A percentile compares a stretch with the other conserved stretches of the same genome.
These are phyloP conservation scores for Sarcophaga rosellei DNA, from an alignment of 2,888 invertebrate species.

Conservation along the genomic window DNA sequence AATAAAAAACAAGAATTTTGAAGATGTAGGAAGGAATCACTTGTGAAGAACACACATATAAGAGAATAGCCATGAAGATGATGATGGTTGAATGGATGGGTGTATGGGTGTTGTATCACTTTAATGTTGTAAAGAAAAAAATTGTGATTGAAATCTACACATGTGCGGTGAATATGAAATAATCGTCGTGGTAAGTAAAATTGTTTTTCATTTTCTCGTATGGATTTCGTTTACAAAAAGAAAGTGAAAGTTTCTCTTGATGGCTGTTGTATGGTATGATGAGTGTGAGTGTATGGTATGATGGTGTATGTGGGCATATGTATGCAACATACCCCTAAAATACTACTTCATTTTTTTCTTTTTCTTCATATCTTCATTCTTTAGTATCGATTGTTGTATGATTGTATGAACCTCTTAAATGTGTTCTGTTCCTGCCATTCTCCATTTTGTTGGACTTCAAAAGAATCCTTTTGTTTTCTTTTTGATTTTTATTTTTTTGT, in stretches of 20 bases:
- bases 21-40: neutral
- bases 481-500: neutral
- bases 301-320: neutral
- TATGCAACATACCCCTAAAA: conserved; percentile 24
- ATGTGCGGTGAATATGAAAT: conserved; percentile 30
- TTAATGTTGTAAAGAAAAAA: conserved; percentile 14
- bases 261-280: neutral
- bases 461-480: conserved; percentile 30
- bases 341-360: neutral
- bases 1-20: no score
- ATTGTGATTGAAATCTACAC: conserved; percentile 11
- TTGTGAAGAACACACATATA: neutral
- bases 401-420: conserved; percentile 14
- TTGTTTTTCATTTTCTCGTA: neutral
- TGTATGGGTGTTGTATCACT: neutral
- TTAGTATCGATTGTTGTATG: conserved; percentile 27
- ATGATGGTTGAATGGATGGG: no score
- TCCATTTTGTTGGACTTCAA: conserved; percentile 62
- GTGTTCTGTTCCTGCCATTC: conserved; percentile 7
- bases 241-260: conserved; percentile 48
- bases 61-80: no score
- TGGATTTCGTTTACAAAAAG: neutral
- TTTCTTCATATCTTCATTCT: neutral
- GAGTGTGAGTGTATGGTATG: conserved; percentile 5
- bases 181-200: neutral